Conservation (phyloP, 2,888 invertebrate genomes). For the Meandrusa payeni region DNA sequence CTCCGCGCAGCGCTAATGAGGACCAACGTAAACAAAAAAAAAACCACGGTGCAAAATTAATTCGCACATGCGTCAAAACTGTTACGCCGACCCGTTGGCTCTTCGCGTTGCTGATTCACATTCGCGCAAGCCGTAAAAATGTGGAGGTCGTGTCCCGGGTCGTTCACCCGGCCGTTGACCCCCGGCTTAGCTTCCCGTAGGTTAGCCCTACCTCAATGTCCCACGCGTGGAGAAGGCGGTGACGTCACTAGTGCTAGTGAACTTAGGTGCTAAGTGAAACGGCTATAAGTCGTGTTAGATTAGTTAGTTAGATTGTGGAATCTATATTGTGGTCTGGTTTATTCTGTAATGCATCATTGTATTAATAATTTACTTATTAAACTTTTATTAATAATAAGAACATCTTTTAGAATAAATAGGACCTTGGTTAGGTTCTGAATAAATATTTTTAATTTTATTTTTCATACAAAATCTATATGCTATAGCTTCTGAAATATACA, state of each 20-base stretch:
- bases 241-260: constrained; percentile 6
- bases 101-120: constrained; percentile 31
- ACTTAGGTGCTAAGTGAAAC: too few species aligned
- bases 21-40: constrained; percentile 7
- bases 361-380: too few species aligned
- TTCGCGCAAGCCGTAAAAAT: constrained; percentile 38
- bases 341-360: too few species aligned
- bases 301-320: too few species aligned
- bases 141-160: constrained; percentile 48
- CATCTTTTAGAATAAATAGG: too few species aligned
- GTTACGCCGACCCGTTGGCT: constrained; percentile 23
- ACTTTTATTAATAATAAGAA: too few species aligned
- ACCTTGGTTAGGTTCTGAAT: too few species aligned
- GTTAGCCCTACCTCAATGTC: constrained; percentile 57
- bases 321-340: too few species aligned
- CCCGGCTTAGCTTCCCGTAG: constrained; percentile 33
- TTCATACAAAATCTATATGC: too few species aligned
- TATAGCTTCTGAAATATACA: too few species aligned
- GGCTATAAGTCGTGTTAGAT: too few species aligned
- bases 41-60: constrained; percentile 14
- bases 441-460: too few species aligned
- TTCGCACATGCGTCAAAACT: constrained; percentile 25
- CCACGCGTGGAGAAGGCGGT: constrained; percentile 34
- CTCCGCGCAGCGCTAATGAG: neutral
- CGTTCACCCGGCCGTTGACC: constrained; percentile 56